Conservation (phyloP, 2,113 vertebrate species). For the Menura novaehollandiae region DNA sequence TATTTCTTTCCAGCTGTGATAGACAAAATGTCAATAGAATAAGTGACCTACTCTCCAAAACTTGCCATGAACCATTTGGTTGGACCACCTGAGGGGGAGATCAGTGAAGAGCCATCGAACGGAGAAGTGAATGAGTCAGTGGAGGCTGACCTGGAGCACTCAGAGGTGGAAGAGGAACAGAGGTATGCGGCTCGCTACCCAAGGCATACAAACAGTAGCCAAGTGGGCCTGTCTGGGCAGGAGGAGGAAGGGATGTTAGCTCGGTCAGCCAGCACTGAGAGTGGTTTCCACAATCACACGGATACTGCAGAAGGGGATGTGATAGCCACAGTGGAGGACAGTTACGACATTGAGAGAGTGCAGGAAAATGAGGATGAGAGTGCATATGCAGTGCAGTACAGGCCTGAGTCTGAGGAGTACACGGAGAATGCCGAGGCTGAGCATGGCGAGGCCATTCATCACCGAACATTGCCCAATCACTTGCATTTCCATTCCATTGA, state of each 20-base stretch:
- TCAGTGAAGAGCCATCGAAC: constrained; percentile 69
- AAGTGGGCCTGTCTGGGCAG: constrained; percentile 56
- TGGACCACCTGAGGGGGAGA: constrained; percentile 76
- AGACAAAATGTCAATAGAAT: constrained; percentile 74
- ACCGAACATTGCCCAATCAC: constrained; percentile 71
- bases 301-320: constrained; percentile 92
- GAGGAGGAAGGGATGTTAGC: constrained; percentile 85
- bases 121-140: constrained; percentile 80
- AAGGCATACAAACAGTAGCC: constrained; percentile 55
- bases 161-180: constrained; percentile 72
- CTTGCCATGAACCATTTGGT: constrained; percentile 84
- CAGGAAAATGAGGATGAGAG: constrained; percentile 81
- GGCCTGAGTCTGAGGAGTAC: constrained; percentile 91
- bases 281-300: constrained; percentile 92
- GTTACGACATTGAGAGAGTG: constrained; percentile 66
- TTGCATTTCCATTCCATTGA: constrained; percentile 79
- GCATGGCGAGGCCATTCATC: constrained; percentile 77
- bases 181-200: constrained; percentile 46
- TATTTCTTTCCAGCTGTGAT: constrained; percentile 47
- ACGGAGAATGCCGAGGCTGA: constrained; percentile 89
- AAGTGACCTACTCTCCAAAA: constrained; percentile 52
- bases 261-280: constrained; percentile 93
- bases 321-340: constrained; percentile 72
- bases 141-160: constrained; percentile 80
- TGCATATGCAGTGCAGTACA: constrained; percentile 76